Conservation (phyloP, 2,113 vertebrate genomes). For the Corvus cornix region DNA sequence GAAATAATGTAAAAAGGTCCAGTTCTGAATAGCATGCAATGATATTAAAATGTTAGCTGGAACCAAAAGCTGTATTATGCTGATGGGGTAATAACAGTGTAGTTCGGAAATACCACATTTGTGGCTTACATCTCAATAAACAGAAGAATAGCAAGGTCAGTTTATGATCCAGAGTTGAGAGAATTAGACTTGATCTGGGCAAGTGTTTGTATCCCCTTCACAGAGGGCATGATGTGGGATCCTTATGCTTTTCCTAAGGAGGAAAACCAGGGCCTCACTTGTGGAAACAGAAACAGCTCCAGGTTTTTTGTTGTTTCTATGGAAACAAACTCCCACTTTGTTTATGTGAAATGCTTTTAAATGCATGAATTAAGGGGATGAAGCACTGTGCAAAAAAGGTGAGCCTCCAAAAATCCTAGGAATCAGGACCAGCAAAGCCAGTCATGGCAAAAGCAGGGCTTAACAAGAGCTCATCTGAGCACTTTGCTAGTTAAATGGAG, state of each 20-base stretch:
- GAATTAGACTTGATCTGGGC: background rate
- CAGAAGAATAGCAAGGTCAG: background rate
- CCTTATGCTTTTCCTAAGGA: background rate
- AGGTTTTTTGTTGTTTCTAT: constrained; percentile 31
- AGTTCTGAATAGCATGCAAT: background rate
- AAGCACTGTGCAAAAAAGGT: background rate
- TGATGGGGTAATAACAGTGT: background rate
- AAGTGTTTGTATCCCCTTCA: background rate
- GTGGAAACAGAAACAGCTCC: background rate
- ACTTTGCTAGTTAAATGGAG: constrained; percentile 14
- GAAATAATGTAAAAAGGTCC: background rate
- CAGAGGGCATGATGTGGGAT: background rate
- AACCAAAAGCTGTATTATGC: background rate
- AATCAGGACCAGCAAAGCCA: background rate
- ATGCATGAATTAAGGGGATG: background rate
- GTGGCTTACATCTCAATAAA: background rate
- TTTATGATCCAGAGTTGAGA: background rate
- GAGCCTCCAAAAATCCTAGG: background rate
- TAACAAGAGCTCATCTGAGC: background rate
- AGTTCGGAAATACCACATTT: background rate
- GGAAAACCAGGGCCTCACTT: background rate
- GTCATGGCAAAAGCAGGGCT: background rate
- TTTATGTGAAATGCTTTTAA: constrained; percentile 24
- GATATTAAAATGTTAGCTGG: background rate
- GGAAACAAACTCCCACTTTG: constrained; percentile 43